Base-by-base conservation (phyloP, 2,113 vertebrate genomes). In the Leptobrachium leishanense region DNA sequence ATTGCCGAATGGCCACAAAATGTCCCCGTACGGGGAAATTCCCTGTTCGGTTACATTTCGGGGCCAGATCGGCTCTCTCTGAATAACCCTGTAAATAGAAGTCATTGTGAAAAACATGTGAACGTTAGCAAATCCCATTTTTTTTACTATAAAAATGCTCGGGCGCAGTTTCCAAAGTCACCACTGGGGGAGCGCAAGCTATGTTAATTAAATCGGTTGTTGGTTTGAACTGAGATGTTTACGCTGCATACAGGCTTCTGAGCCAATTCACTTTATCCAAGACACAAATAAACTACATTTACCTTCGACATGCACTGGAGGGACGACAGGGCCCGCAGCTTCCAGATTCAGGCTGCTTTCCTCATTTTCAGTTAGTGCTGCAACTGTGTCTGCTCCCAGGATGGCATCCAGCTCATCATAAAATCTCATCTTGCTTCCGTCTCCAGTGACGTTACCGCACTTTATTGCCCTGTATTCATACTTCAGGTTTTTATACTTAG, bases 401-500 rank as follows among this genome's bases (percentile, higher is more conserved):
- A 90, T 90, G 63, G 88, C 86, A 84, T 94, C 89, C 86, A 91
- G 70, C 9, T 90, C 93, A 65, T 85, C 85, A 87, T 91, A 93
- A 91, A 93, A 93, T 89, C 90, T 90, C 84, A 92, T 90, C 90
- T 83, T 90, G 88, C 83, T 84, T 88, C 84, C 85, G 86, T 89
- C 86, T 82, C 90, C 87, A 63, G 87, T 87, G 79, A 79, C 87
- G 85, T 86, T 88, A 81, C 89, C 90, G 82, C 86, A 84, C 88
- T 91, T 92, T 84, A 89, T 87, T 85, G 89, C 94, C 86, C 94
- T 92, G 86, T 92, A 91, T 87, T 95, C 92, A 63, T 95, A 93
- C 86, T 95, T 94, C 83, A 96, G 94, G 43, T 93, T 94, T 90
- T 93, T 95, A 85, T 95, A 94, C 88, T 97, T 94, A 86, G 93